Conservation (phyloP, 2,888 invertebrate species). For the Teleogryllus oceanicus region DNA sequence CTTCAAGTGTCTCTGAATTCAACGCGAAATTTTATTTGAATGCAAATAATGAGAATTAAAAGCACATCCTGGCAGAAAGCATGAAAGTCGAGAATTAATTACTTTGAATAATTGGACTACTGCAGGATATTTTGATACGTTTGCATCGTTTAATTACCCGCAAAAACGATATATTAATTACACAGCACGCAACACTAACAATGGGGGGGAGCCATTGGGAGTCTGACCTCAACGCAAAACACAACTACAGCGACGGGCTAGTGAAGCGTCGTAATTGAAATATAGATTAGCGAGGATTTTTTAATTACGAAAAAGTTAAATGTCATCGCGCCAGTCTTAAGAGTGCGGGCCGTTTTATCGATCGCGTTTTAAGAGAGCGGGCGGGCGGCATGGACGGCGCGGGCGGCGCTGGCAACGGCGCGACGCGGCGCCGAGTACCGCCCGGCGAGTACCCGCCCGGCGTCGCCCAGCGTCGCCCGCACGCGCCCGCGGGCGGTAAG, state of each 20-base stretch:
- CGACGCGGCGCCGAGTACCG: too few species aligned
- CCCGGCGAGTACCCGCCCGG: too few species aligned
- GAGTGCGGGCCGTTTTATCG: constrained; percentile 6
- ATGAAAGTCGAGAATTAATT: background rate
- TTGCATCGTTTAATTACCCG: background rate
- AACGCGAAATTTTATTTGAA: constrained; percentile 1
- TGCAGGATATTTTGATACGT: constrained; percentile 6
- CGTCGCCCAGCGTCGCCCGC: too few species aligned
- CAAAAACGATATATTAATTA: background rate
- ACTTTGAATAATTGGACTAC: constrained; percentile 7
- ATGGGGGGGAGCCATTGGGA: too few species aligned
- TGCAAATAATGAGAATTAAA: constrained; percentile 9
- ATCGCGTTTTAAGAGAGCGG: background rate
- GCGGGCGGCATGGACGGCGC: background rate
- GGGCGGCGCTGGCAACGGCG: too few species aligned
- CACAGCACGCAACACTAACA: too few species aligned
- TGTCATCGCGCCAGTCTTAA: background rate
- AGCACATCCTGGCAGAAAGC: background rate
- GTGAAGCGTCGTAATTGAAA: too few species aligned
- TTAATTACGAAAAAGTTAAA: background rate
- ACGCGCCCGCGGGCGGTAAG: too few species aligned
- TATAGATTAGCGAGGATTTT: background rate
- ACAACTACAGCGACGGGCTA: too few species aligned
- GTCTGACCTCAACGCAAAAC: too few species aligned
- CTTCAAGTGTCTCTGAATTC: background rate